Percentiles rank a stretch among this genome's conserved stretches.
These are phyloP conservation scores for Polyploca ridens DNA, from an alignment of 2,888 invertebrate genomes.

Conservation along the genomic window DNA sequence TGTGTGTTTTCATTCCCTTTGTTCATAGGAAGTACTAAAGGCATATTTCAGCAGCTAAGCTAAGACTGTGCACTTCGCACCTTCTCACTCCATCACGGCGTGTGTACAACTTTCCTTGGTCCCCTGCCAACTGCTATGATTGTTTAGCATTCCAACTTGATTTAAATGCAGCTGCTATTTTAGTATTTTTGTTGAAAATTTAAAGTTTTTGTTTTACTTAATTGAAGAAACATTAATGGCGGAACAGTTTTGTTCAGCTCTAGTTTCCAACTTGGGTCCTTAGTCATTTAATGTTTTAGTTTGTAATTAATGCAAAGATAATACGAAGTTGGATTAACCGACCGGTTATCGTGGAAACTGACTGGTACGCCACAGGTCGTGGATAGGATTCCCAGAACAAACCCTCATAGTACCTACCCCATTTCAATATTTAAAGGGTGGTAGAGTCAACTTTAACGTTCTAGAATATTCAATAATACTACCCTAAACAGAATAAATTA, in stretches of 20 bases:
- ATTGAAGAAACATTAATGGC: background rate
- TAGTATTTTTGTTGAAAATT: background rate
- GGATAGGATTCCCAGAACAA: too few species aligned
- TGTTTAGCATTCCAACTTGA: constrained; percentile 8
- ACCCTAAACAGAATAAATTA: too few species aligned
- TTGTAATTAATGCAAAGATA: background rate
- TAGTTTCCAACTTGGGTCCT: background rate
- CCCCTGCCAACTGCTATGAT: constrained; percentile 7
- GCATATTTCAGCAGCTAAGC: background rate
- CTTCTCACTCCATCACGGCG: constrained; percentile 2
- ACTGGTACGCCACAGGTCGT: too few species aligned
- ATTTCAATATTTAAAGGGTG: too few species aligned
- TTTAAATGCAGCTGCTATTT: constrained; percentile 6
- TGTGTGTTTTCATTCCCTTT: background rate
- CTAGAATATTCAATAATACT: too few species aligned
- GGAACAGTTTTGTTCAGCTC: background rate
- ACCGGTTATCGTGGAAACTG: background rate
- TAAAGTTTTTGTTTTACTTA: background rate
- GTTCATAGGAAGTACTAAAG: constrained; percentile 1
- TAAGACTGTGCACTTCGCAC: constrained; percentile 8
- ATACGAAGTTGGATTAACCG: background rate
- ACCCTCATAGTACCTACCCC: too few species aligned
- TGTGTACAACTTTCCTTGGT: constrained; percentile 6
- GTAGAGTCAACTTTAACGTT: too few species aligned
- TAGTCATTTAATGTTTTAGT: background rate